These are phyloP conservation scores for Euglossa dilemma DNA, from an alignment of 1,140 invertebrate species.

Conservation along the genomic window DNA sequence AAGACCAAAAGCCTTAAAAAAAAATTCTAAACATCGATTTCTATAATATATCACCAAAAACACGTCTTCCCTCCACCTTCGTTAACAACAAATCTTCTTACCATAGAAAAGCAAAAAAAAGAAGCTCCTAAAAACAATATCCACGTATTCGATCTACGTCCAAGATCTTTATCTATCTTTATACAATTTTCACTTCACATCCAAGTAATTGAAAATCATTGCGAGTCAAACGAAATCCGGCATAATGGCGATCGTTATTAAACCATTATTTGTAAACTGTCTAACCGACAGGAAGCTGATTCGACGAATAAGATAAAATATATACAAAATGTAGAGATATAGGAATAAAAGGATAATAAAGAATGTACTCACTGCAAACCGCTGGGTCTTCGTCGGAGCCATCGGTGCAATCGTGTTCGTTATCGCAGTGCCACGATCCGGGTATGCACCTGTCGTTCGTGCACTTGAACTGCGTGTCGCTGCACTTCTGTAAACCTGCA, in stretches of 20 bases:
- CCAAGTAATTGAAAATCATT: constrained; percentile 11
- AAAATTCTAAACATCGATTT: too few relatives aligned
- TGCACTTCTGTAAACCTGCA: constrained; percentile 86
- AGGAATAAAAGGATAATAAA: not conserved
- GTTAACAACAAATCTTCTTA: too few relatives aligned
- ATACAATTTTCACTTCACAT: not conserved
- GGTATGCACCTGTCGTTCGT: constrained; percentile 91
- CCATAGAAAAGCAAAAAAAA: too few relatives aligned
- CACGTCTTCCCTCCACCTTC: too few relatives aligned
- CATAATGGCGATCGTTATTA: not conserved
- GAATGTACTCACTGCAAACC: constrained; percentile 86
- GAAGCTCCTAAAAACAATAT: too few relatives aligned
- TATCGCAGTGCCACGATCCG: constrained; percentile 88
- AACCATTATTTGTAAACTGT: not conserved
- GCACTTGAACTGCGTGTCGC: constrained; percentile 87
- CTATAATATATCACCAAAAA: too few relatives aligned
- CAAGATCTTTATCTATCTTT: not conserved
- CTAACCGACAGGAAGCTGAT: not conserved
- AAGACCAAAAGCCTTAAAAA: too few relatives aligned
- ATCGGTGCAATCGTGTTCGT: constrained; percentile 90
- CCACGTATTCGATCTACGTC: not conserved
- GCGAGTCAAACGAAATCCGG: not conserved
- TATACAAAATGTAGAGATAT: not conserved
- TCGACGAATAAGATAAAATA: not conserved
- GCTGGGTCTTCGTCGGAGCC: constrained; percentile 87